Evolutionary conservation across 2,888 invertebrate genomes (phyloP).

Genomic region (Frankliniella fusca): DNA sequence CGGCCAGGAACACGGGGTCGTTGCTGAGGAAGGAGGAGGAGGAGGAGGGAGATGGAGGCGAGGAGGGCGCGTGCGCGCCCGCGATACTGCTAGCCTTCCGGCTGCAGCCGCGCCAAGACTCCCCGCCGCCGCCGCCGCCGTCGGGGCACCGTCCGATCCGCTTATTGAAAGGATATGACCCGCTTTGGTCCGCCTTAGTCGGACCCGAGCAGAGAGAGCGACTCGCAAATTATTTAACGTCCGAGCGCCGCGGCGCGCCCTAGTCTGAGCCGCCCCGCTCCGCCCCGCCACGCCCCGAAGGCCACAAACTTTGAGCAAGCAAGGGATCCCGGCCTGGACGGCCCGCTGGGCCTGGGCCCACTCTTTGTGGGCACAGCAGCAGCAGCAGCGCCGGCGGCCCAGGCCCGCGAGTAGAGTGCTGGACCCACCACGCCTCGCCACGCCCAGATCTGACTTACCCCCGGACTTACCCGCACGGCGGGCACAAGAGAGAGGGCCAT

Average conservation of each 20-base stretch:
- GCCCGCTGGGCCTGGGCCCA: not conserved
- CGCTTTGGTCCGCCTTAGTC: not conserved
- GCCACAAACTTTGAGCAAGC: conserved; percentile 11
- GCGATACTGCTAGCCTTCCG: no score
- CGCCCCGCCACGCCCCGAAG: not conserved
- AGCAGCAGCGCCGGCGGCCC: not conserved
- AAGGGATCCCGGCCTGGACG: not conserved
- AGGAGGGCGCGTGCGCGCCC: no score
- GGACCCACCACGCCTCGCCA: not conserved
- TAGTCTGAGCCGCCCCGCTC: not conserved
- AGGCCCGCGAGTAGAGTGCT: not conserved
- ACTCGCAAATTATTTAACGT: not conserved
- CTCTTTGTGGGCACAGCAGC: not conserved
- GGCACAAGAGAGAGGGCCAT: not conserved
- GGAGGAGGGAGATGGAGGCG: no score
- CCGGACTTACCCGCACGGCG: not conserved
- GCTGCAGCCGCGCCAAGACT: no score
- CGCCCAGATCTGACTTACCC: not conserved
- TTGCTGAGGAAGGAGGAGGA: no score
- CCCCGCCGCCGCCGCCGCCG: no score
- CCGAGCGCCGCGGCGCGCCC: not conserved
- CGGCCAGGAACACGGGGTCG: not conserved
- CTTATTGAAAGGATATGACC: not conserved
- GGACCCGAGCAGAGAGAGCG: not conserved
- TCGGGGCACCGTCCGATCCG: no score